Evolutionary conservation across 1,140 invertebrate genomes (phyloP), one percentile per base, ranked within the genome.

Genomic region (Odontomachus brunneus): DNA sequence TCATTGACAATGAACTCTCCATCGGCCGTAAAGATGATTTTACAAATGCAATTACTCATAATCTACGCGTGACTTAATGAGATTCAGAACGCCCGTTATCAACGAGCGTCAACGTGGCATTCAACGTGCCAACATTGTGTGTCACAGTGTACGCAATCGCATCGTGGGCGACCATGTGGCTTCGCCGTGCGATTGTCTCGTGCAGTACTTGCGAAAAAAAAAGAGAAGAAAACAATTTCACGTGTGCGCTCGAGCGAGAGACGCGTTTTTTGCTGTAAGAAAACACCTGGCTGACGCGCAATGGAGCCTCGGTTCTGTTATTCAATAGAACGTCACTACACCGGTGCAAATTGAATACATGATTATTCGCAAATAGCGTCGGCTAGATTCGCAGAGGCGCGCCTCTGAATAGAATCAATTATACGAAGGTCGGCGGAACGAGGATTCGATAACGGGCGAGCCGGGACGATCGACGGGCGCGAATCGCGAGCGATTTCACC

Each of bases 361-460:
- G 63, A 69, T 78, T 78, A 78, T 78, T 78, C 53, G 48, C 62
- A 55, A 53, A 67, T 53, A 78, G 29, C 48, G 22, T 2, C 2
- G 44, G 19, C 57, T 66, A 53, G 48, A 78, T 78, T 78, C 63
- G n/a, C 15, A 66, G 38, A 44, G 5, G 7, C 44, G 48, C 17
- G 29, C 5, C 24, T 33, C 75, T 44, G 49, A 78, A 78, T 69
- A 78, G 63, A 78, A 69, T 78, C 63, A 78, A 78, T 78, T 78
- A 78, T 44, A 78, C 51, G 33, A 67, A 55, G 51, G 33, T 78
- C 75, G 75, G 67, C 63, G 75, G 59, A 78, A 78, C 63, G 65
- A 69, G 75, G 33, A 69, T 78, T 33, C 65, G 63, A 78, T 78
- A 78, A 78, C 49, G 49, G 15, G 19, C 59, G 72, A 48, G 24